Percentiles rank a stretch among this genome's conserved stretches.
Evolutionary conservation across 2,888 invertebrate species (phyloP).

Genomic region (Byasa hedistus): DNA sequence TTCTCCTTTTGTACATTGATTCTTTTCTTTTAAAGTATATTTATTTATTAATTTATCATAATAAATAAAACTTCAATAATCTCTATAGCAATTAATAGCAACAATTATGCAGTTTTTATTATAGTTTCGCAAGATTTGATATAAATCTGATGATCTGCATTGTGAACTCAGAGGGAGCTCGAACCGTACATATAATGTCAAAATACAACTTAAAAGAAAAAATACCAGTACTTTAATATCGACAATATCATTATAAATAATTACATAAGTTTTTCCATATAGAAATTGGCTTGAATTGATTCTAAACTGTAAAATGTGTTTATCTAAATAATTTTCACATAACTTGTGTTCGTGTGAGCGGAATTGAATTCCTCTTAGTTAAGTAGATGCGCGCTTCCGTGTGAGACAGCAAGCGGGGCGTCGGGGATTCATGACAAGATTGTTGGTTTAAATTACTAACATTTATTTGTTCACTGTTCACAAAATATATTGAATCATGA

Average conservation of each 20-base stretch:
- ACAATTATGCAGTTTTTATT: no score
- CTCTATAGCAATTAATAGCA: not conserved
- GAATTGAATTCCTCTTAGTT: conserved; percentile 8
- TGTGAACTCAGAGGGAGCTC: no score
- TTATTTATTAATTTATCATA: not conserved
- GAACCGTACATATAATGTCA: no score
- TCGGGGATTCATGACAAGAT: not conserved
- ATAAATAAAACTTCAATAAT: not conserved
- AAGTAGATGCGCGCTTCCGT: conserved; percentile 1
- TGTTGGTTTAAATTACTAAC: not conserved
- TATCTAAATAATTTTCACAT: conserved; percentile 3
- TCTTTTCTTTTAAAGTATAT: not conserved
- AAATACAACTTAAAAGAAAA: not conserved
- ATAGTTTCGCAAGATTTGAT: no score
- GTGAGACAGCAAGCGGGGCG: not conserved
- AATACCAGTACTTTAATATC: not conserved
- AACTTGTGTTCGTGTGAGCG: not conserved
- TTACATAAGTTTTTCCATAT: not conserved
- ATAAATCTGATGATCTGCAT: no score
- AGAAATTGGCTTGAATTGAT: not conserved
- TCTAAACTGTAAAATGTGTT: not conserved
- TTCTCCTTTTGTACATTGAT: not conserved
- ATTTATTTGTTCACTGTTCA: not conserved
- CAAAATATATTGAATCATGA: no score
- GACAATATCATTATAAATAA: not conserved